Conservation (phyloP, 2,113 vertebrate species). For the Strix uralensis region DNA sequence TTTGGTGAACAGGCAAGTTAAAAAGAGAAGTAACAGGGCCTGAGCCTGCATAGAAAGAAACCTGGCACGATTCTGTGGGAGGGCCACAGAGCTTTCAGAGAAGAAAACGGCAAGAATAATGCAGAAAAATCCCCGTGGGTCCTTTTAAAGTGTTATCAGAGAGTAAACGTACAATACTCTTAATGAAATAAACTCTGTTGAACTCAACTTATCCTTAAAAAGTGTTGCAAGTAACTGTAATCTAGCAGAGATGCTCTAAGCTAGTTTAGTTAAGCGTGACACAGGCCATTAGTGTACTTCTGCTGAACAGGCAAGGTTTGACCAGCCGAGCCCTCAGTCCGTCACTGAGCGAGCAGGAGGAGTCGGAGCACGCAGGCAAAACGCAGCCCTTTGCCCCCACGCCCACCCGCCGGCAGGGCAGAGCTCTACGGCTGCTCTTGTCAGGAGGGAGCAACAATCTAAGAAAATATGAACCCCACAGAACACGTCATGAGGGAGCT, state of each 20-base stretch:
- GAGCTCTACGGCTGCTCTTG: not conserved
- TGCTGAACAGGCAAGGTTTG: not conserved
- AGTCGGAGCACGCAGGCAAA: not conserved
- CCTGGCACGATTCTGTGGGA: not conserved
- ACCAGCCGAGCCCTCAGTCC: not conserved
- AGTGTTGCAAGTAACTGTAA: not conserved
- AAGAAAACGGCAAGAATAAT: rapidly evolving
- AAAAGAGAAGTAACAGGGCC: not conserved
- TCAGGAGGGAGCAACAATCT: not conserved
- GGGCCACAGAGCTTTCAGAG: not conserved
- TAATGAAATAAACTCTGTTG: not conserved
- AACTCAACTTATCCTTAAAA: not conserved
- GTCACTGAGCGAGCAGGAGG: not conserved
- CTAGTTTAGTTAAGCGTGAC: not conserved
- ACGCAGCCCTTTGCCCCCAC: not conserved
- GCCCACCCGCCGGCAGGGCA: not conserved
- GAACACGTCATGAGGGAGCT: not conserved
- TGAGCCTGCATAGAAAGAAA: not conserved
- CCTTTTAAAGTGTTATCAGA: not conserved
- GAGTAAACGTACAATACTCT: not conserved
- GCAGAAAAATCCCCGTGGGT: not conserved
- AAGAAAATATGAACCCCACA: not conserved
- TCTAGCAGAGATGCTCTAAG: not conserved
- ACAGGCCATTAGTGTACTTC: rapidly evolving
- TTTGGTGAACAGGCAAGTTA: not conserved